phyloP scores from a whole-genome alignment of 2,113 vertebrate genomes.

The Ciconia boyciana region DNA sequence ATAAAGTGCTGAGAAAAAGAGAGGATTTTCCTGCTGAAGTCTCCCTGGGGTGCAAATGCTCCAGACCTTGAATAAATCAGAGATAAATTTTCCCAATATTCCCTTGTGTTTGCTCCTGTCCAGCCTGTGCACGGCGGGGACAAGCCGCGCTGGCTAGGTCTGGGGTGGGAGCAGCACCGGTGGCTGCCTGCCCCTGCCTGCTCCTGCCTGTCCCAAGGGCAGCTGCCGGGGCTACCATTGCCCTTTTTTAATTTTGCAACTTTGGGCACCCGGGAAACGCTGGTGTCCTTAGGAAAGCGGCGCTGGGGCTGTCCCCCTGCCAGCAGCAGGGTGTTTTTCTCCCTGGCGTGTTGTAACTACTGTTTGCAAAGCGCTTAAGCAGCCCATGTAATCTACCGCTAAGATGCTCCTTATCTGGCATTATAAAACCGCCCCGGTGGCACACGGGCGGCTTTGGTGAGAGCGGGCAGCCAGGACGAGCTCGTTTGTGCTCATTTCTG shows the following conservation, averaged over 20 bases:
- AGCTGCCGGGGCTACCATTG: neutral
- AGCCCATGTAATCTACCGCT: constrained; percentile 43
- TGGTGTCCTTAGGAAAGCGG: neutral
- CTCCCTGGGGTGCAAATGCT: neutral
- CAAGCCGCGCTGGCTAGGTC: neutral
- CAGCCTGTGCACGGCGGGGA: neutral
- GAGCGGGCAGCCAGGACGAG: neutral
- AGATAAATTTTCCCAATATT: neutral
- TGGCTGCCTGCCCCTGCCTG: neutral
- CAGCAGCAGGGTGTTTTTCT: neutral
- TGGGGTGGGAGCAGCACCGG: neutral
- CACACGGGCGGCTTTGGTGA: fast-evolving
- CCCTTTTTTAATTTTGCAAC: neutral
- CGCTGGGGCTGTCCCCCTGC: neutral
- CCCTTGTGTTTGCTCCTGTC: neutral
- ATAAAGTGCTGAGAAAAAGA: neutral
- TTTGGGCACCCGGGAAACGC: fast-evolving
- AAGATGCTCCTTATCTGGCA: constrained; percentile 45
- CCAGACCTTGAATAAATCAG: neutral
- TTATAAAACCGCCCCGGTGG: neutral
- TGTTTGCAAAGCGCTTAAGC: constrained; percentile 65
- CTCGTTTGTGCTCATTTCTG: neutral
- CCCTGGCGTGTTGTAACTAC: constrained; percentile 32
- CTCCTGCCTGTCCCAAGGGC: neutral
- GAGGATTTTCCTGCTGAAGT: neutral